Conservation (phyloP, 2,797 vertebrate species). For the Eulemur coronatus region DNA sequence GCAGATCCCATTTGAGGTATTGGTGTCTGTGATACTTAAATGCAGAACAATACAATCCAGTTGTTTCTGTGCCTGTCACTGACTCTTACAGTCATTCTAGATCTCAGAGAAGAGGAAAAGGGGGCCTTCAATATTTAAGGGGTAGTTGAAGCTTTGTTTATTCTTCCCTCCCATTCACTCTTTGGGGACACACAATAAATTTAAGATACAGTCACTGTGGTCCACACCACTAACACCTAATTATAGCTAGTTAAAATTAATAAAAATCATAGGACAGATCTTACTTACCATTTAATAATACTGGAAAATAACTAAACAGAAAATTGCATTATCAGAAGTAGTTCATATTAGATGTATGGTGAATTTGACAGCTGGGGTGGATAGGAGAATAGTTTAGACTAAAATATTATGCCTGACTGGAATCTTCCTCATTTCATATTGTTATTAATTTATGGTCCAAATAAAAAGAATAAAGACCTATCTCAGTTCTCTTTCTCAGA, state of each 20-base stretch:
- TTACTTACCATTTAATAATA: background rate
- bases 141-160: background rate
- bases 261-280: background rate
- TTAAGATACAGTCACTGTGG: background rate
- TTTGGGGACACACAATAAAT: background rate
- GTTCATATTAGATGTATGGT: background rate
- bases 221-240: background rate
- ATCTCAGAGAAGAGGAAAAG: background rate
- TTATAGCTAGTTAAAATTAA: background rate
- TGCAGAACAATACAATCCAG: background rate
- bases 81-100: background rate
- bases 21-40: background rate
- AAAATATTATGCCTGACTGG: background rate
- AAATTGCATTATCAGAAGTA: background rate
- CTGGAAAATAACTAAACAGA: background rate
- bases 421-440: background rate
- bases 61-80: background rate
- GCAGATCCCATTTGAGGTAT: background rate
- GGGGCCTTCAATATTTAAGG: background rate
- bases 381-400: background rate
- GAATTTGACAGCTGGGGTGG: background rate
- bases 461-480: background rate
- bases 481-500: background rate
- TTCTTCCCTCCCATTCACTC: background rate
- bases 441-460: background rate